Evolutionary conservation across 2,888 invertebrate genomes (phyloP).

Genomic region (Amblyjoppa proteus): DNA sequence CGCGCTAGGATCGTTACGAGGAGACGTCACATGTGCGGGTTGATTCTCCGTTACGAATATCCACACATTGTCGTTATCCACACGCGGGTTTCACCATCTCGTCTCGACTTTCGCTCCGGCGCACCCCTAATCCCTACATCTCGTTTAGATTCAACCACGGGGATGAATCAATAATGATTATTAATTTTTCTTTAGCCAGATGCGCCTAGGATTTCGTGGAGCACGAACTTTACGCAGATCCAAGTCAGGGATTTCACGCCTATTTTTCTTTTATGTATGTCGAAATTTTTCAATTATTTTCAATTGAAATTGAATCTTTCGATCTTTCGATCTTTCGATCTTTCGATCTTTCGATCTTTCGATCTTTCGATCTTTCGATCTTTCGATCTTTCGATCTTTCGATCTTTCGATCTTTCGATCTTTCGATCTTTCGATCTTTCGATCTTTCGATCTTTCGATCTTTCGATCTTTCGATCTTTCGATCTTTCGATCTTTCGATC

Average conservation of each 20-base stretch:
- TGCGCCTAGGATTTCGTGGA: too few relatives aligned
- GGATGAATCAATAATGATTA: slow-evolving; percentile 2
- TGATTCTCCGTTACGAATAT: slow-evolving; percentile 54
- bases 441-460: too few relatives aligned
- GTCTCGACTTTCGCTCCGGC: slow-evolving; percentile 9
- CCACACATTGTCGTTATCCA: slow-evolving; percentile 58
- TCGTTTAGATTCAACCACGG: neutral
- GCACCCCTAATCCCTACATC: neutral
- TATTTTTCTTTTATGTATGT: neutral
- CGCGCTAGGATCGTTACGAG: slow-evolving; percentile 22
- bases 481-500: too few relatives aligned
- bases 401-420: too few relatives aligned
- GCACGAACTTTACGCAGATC: neutral
- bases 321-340: too few relatives aligned
- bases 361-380: too few relatives aligned
- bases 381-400: too few relatives aligned
- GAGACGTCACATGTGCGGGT: slow-evolving; percentile 69
- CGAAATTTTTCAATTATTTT: too few relatives aligned
- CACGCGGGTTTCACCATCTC: slow-evolving; percentile 43
- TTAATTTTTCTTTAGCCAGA: neutral
- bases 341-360: too few relatives aligned
- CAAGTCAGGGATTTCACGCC: neutral
- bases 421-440: too few relatives aligned
- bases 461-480: too few relatives aligned
- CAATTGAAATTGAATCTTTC: neutral